Base-by-base conservation (phyloP, 1,140 invertebrate genomes). In the Trichonephila clavipes region DNA sequence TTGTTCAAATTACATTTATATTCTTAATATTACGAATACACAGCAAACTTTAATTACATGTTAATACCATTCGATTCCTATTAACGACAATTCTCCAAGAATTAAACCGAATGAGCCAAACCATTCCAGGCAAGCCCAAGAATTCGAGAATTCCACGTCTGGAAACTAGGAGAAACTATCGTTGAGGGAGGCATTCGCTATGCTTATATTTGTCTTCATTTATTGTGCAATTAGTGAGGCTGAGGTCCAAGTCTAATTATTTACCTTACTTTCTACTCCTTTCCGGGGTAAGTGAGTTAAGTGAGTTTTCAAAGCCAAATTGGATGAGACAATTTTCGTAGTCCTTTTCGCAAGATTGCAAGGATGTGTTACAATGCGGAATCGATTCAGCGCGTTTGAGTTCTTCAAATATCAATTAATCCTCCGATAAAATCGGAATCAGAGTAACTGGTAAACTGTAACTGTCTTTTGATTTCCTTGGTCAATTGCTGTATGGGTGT, bases 121-220 rank as follows among this genome's bases (percentile, higher is more conserved):
- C 28, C 24, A 77, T 28, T 16, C 69, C 24, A 5, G 24, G 24
- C 69, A 77, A 77, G 24, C 28, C 72, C 12, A 77, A 77, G 72
- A 77, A 77, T 77, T 77, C 44, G 44, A n/a, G 51, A 83, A 83
- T 83, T 51, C 82, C 19, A n/a, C 51, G 1, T 87, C 85, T 64
- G 58, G 34, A 1, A 40, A 28, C 19, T 10, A 51, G 62, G 34
- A 88, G 87, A n/a, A 44, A 88, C 34, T 69, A 69, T 40, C 87
- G 61, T 62, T 21, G 87, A 69, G 87, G 64, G 40, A 88, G 87
- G 62, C 87, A 90, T 90, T 61, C 40, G 51, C n/a, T 18, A 82
- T 24, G 24, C 69, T 34, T 59, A 58, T 92, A 92, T 92, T 92
- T 92, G 62, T 92, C 90, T 92, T 92, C 90, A 83, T 92, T 92